These are phyloP conservation scores for Zelleria hepariella DNA, from an alignment of 2,888 invertebrate genomes.

Conservation along the genomic window DNA sequence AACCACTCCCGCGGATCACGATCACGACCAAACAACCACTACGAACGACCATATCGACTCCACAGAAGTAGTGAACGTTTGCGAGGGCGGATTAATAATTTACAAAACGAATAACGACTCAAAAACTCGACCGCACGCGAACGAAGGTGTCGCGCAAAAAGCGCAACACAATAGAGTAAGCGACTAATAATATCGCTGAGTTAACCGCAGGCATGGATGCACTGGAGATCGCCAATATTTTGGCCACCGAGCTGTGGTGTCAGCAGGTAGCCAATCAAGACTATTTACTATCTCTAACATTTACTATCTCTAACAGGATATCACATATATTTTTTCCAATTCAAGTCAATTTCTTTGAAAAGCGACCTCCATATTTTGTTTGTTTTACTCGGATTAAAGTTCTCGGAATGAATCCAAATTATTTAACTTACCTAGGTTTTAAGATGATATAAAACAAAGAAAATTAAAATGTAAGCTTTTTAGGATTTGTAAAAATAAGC, in stretches of 20 bases:
- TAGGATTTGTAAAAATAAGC: too few relatives aligned
- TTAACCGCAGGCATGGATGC: constrained; percentile 78
- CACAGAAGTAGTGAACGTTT: constrained; percentile 31
- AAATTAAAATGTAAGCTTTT: too few relatives aligned
- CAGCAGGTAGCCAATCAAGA: constrained; percentile 75
- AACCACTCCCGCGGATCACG: constrained; percentile 35
- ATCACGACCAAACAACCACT: constrained; percentile 12
- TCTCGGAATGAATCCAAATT: too few relatives aligned
- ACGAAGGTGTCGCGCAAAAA: constrained; percentile 60
- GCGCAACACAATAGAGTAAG: constrained; percentile 71
- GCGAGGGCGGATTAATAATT: constrained; percentile 42
- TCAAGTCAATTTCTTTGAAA: too few relatives aligned
- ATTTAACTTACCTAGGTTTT: too few relatives aligned
- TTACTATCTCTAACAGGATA: too few relatives aligned
- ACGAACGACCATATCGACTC: not conserved
- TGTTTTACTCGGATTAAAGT: too few relatives aligned
- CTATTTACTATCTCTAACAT: not conserved
- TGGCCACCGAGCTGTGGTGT: constrained; percentile 87
- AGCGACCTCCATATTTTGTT: too few relatives aligned
- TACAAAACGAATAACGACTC: constrained; percentile 38
- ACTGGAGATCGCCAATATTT: constrained; percentile 87
- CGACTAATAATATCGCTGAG: constrained; percentile 68
- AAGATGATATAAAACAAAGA: too few relatives aligned
- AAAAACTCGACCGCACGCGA: constrained; percentile 66
- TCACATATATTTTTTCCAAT: too few relatives aligned